Percentiles rank a stretch among this genome's conserved stretches.
Conservation (phyloP, 2,888 invertebrate genomes). For the Geophilus truncorum region DNA sequence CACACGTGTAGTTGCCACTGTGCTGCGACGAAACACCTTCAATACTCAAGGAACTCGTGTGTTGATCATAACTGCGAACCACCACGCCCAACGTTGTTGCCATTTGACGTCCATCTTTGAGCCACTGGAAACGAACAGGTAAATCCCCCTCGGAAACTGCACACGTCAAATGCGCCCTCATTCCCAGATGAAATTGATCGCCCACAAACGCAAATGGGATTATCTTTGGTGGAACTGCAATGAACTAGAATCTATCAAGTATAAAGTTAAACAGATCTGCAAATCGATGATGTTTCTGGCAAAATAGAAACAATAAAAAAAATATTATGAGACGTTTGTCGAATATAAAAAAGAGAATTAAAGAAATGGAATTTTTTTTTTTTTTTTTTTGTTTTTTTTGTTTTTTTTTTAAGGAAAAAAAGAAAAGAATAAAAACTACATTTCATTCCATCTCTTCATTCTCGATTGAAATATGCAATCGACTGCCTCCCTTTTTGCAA, state of each 20-base stretch:
- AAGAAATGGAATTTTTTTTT: not conserved
- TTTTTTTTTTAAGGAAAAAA: not conserved
- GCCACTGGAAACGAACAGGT: constrained; percentile 46
- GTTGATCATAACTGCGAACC: constrained; percentile 40
- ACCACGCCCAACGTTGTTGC: constrained; percentile 37
- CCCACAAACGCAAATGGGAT: constrained; percentile 37
- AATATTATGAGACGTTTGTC: not conserved
- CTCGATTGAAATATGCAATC: not conserved
- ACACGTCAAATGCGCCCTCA: constrained; percentile 39
- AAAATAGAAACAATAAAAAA: not conserved
- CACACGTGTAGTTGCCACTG: constrained; percentile 43
- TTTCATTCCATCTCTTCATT: not conserved
- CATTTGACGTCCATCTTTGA: constrained; percentile 54
- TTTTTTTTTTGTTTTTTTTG: too few species aligned
- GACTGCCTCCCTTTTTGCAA: constrained; percentile 1
- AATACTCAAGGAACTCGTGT: constrained; percentile 42
- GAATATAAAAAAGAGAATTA: not conserved
- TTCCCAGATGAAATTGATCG: constrained; percentile 37
- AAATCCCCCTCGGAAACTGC: constrained; percentile 38
- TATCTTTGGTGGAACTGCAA: constrained; percentile 39
- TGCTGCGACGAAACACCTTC: constrained; percentile 40
- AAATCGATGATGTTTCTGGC: not conserved
- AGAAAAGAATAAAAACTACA: not conserved
- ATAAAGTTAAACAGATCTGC: not conserved
- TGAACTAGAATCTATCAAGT: constrained; percentile 4